Percentiles rank a stretch among this genome's conserved stretches.
Evolutionary conservation across 1,140 invertebrate species (phyloP).

Genomic region (Drosophila baimaii): DNA sequence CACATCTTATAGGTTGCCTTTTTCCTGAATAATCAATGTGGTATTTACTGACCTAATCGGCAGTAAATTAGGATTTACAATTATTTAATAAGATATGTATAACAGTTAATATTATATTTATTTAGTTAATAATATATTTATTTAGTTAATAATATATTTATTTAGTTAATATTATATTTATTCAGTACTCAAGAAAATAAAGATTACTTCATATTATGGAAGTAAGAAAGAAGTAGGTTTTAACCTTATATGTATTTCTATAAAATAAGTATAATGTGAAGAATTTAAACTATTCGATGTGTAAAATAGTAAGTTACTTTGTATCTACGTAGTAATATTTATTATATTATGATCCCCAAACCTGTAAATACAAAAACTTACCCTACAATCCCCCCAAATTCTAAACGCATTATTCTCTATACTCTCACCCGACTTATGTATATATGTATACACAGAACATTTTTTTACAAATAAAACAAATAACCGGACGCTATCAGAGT

Average conservation of each 20-base stretch:
- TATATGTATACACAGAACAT: conserved; percentile 18
- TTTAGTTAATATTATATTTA: too few species aligned
- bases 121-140: too few species aligned
- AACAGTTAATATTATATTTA: too few species aligned
- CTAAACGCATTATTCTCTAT: conserved; percentile 3
- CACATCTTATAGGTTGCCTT: neutral
- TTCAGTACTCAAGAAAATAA: too few species aligned
- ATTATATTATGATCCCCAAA: neutral
- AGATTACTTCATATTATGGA: too few species aligned
- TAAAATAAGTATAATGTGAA: too few species aligned
- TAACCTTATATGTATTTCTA: too few species aligned
- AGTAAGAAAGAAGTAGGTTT: too few species aligned
- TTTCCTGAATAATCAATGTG: neutral
- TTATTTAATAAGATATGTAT: neutral
- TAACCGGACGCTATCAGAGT: conserved; percentile 50
- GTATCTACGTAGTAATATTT: neutral
- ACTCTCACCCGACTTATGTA: neutral
- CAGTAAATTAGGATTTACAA: neutral
- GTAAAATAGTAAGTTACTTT: neutral
- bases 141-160: too few species aligned
- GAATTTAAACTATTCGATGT: neutral
- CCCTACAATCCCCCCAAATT: neutral
- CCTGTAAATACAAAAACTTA: neutral
- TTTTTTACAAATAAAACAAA: conserved; percentile 28
- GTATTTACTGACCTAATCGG: neutral